These are phyloP conservation scores for Phylloscopus trochilus DNA, from an alignment of 2,113 vertebrate genomes.

Conservation along the genomic window DNA sequence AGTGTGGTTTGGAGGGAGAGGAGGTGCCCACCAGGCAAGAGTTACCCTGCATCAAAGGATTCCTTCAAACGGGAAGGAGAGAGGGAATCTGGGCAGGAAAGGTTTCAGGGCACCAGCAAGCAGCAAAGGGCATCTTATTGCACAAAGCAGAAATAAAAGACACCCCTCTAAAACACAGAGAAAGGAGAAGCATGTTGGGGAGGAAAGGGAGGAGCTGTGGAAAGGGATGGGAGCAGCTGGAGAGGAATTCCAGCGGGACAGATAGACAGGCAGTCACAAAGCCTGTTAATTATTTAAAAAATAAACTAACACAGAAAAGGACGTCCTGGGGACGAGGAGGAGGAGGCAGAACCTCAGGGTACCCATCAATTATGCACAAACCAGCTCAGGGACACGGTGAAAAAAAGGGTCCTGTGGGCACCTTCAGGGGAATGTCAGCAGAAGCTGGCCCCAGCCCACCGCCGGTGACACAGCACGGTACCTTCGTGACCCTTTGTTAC, in stretches of 20 bases:
- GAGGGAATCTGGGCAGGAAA: background rate
- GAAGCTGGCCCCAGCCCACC: background rate
- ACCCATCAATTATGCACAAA: conserved; percentile 39
- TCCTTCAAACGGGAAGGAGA: background rate
- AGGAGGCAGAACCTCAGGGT: background rate
- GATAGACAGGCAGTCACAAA: conserved; percentile 33
- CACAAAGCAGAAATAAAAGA: background rate
- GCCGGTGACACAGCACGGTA: background rate
- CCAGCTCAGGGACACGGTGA: background rate
- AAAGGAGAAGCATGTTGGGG: background rate
- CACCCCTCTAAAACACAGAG: background rate
- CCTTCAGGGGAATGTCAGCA: background rate
- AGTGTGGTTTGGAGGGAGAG: background rate
- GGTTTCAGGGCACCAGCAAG: background rate
- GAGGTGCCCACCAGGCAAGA: background rate
- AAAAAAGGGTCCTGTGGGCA: background rate
- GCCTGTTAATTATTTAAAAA: conserved; percentile 67
- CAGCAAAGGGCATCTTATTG: background rate
- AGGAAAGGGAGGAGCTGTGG: background rate
- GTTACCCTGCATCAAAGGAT: background rate
- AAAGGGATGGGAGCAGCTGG: conserved; percentile 37
- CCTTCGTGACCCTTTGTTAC: background rate
- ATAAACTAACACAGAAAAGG: conserved; percentile 57
- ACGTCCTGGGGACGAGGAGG: background rate
- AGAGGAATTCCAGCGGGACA: conserved; percentile 43